A percentile compares a stretch with the other conserved stretches of the same genome.
These are phyloP conservation scores for Lepisosteus osseus DNA, from an alignment of 2,113 vertebrate genomes.

Conservation along the genomic window DNA sequence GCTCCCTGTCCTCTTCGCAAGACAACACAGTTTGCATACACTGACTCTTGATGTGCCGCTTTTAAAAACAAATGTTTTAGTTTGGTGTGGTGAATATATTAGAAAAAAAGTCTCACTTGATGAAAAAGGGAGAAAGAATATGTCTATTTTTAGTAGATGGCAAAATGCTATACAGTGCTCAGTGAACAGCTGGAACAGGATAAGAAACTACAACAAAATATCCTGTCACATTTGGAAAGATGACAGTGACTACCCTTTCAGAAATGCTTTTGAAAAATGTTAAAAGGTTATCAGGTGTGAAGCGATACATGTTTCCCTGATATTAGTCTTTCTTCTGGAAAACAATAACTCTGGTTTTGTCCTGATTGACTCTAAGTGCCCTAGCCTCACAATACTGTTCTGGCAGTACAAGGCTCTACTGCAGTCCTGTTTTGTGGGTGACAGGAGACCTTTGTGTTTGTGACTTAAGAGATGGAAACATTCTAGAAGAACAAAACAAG, in stretches of 20 bases:
- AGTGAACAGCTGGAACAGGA: background rate
- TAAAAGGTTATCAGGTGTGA: background rate
- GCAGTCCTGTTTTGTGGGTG: no score
- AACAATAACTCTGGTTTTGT: no score
- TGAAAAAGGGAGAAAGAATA: background rate
- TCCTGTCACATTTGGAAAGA: background rate
- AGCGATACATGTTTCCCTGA: background rate
- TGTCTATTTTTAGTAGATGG: background rate
- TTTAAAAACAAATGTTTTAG: slow-evolving; percentile 9
- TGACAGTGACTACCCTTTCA: background rate
- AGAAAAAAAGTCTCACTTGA: no score
- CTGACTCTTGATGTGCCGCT: background rate
- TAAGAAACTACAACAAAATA: background rate
- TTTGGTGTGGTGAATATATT: background rate
- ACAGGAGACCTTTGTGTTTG: no score
- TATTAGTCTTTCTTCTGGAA: no score
- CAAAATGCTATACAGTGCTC: no score
- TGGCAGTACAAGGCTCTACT: no score
- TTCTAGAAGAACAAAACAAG: no score
- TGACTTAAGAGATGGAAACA: no score
- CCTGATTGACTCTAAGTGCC: no score
- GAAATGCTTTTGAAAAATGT: background rate
- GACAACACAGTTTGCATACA: background rate
- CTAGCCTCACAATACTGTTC: no score
- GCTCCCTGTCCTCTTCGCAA: background rate